A percentile compares a stretch with the other conserved stretches of the same genome.
These are phyloP conservation scores for Pseudochirops cupreus DNA, from an alignment of 2,797 vertebrate genomes.

Conservation along the genomic window DNA sequence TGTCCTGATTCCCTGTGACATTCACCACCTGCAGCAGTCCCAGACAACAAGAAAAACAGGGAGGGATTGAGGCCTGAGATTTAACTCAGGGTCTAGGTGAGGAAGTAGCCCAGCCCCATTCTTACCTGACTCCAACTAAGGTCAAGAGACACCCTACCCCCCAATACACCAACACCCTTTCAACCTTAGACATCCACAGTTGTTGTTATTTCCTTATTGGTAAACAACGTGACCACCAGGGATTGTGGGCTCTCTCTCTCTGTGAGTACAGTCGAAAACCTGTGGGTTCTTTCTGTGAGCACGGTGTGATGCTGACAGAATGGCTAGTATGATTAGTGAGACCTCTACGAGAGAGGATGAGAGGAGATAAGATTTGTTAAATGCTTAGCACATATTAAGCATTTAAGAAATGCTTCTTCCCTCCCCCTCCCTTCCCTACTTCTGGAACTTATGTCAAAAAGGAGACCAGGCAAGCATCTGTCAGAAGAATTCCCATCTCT, in stretches of 20 bases:
- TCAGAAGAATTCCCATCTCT: neutral
- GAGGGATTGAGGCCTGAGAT: neutral
- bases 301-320: neutral
- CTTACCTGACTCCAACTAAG: neutral
- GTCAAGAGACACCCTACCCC: neutral
- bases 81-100: no score
- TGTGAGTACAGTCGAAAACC: conserved; percentile 3
- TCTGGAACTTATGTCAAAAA: neutral
- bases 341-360: neutral
- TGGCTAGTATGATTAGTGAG: neutral
- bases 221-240: neutral
- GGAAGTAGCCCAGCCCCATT: neutral
- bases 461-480: neutral
- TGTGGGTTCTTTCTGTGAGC: neutral
- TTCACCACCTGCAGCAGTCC: conserved; percentile 91
- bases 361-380: neutral
- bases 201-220: neutral
- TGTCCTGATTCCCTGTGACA: conserved; percentile 97
- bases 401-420: neutral
- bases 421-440: neutral
- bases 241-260: neutral
- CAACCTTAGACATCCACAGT: neutral
- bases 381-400: neutral
- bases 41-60: neutral
- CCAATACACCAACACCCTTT: rapidly evolving